Percentiles rank a stretch among this genome's conserved stretches.
Evolutionary conservation across 2,797 vertebrate species (phyloP).

Genomic region (Sebastes baramenuke): DNA sequence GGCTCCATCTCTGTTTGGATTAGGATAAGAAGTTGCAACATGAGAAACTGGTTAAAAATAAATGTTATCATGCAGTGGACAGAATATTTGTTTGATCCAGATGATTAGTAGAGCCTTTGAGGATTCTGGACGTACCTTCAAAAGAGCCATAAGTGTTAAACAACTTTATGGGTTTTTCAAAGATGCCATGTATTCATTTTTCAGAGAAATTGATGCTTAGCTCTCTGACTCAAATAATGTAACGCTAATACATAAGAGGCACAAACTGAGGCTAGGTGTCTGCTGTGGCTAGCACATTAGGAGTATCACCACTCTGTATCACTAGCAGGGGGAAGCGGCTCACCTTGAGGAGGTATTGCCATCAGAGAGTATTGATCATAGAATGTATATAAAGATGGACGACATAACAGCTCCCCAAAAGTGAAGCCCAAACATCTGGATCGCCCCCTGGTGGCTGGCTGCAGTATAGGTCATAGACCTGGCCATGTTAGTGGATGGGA

Average conservation of each 20-base stretch:
- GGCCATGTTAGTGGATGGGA: too few species aligned
- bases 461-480: too few species aligned
- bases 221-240: neutral
- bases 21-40: neutral
- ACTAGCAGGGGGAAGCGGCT: too few species aligned
- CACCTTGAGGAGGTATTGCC: accelerated
- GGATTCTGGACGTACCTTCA: neutral
- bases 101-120: neutral
- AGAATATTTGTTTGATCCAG: neutral
- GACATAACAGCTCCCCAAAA: too few species aligned
- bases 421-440: too few species aligned
- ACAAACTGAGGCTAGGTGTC: too few species aligned
- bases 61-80: neutral
- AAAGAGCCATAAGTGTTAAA: neutral
- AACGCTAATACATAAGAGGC: too few species aligned
- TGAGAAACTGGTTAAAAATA: neutral
- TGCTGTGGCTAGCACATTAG: too few species aligned
- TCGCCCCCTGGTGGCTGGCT: too few species aligned
- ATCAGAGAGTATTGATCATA: neutral
- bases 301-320: neutral
- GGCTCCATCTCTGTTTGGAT: neutral
- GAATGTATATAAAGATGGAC: too few species aligned
- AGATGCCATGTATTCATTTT: neutral
- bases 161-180: neutral
- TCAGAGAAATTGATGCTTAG: neutral